Conservation (phyloP, 2,797 vertebrate genomes). For the Tapera naevia region DNA sequence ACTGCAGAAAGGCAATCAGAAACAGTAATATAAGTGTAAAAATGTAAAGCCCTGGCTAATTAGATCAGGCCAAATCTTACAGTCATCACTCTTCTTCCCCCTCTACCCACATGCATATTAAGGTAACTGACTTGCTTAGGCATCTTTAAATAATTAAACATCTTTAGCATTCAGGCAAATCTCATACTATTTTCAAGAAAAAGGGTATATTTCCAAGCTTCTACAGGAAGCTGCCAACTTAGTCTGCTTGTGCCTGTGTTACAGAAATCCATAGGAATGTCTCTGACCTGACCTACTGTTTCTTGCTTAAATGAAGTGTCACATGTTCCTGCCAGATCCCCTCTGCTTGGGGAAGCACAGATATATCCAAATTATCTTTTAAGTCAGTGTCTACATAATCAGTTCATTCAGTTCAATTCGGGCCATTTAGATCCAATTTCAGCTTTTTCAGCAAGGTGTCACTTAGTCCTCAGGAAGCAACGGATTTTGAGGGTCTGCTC, state of each 20-base stretch:
- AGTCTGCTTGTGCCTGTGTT: background rate
- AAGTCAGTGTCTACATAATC: background rate
- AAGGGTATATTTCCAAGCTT: background rate
- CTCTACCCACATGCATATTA: background rate
- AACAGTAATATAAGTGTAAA: background rate
- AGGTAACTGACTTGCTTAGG: background rate
- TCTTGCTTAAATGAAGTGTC: background rate
- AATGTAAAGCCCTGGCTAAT: background rate
- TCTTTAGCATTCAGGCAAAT: background rate
- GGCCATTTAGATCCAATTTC: background rate
- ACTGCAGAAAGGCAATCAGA: background rate
- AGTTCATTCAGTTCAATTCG: background rate
- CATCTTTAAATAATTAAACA: constrained; percentile 4
- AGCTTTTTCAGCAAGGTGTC: background rate
- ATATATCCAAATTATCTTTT: background rate
- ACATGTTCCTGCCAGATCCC: background rate
- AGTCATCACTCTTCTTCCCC: background rate
- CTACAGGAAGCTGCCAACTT: background rate
- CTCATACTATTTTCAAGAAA: background rate
- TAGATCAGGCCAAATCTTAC: background rate
- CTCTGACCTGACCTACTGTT: background rate
- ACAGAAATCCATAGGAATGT: background rate
- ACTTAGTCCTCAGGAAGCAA: background rate
- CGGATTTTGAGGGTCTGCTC: background rate
- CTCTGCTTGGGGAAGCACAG: background rate